Conservation (phyloP, 2,888 invertebrate species). For the Branchellion lobata region DNA sequence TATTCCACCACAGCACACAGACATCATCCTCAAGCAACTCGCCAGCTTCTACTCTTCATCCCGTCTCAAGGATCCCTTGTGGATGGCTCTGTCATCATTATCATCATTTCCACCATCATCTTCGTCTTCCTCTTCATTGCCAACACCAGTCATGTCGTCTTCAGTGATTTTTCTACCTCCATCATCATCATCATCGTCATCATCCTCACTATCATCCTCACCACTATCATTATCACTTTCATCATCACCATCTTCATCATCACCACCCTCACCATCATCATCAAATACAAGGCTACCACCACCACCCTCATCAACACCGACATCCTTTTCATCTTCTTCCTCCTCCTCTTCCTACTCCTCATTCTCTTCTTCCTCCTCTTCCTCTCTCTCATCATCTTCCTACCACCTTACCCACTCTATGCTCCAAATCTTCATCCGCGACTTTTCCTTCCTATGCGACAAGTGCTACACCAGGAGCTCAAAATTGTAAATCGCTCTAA, state of each 20-base stretch:
- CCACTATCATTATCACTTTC: slow-evolving; percentile 5
- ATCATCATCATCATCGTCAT: background rate
- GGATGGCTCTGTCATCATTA: slow-evolving; percentile 69
- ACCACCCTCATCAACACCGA: background rate
- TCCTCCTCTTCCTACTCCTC: slow-evolving; percentile 4
- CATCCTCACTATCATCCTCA: background rate
- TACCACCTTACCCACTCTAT: background rate
- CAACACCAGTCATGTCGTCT: background rate
- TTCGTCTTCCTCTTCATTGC: slow-evolving; percentile 53
- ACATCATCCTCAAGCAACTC: slow-evolving; percentile 66
- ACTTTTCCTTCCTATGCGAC: slow-evolving; percentile 59
- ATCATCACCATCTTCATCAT: slow-evolving; percentile 50
- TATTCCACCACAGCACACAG: slow-evolving; percentile 58
- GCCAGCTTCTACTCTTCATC: slow-evolving; percentile 72
- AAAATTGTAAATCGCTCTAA: slow-evolving; percentile 73
- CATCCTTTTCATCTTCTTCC: background rate
- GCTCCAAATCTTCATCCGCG: slow-evolving; percentile 57
- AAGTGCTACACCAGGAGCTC: slow-evolving; percentile 78
- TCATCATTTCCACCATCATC: slow-evolving; percentile 58
- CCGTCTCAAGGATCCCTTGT: slow-evolving; percentile 70
- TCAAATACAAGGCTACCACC: slow-evolving; percentile 50
- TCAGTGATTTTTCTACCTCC: slow-evolving; percentile 51
- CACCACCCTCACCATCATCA: background rate
- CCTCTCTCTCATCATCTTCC: background rate
- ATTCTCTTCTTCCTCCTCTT: slow-evolving; percentile 49